These are phyloP conservation scores for Caranx melampygus DNA, from an alignment of 2,113 vertebrate genomes.

Conservation along the genomic window DNA sequence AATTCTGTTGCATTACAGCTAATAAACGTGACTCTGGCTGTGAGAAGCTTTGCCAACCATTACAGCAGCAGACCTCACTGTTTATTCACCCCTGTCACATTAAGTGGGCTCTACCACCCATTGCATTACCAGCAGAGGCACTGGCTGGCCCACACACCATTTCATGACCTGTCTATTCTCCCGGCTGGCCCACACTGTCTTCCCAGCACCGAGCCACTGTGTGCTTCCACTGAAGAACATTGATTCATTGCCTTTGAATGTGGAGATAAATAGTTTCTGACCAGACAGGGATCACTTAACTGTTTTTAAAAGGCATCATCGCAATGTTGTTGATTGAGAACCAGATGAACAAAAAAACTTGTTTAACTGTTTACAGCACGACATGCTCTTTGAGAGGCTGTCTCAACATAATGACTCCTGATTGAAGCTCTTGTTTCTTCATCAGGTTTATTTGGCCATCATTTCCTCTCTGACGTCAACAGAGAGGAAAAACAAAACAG, in stretches of 20 bases:
- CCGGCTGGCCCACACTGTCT: conserved; percentile 67
- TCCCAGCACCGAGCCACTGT: conserved; percentile 74
- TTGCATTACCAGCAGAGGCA: conserved; percentile 64
- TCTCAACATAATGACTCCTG: conserved; percentile 20
- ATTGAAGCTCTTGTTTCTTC: conserved; percentile 27
- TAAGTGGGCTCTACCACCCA: conserved; percentile 64
- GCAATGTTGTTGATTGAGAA: conserved; percentile 65
- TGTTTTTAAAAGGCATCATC: conserved; percentile 68
- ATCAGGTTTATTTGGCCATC: conserved; percentile 25
- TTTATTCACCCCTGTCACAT: conserved; percentile 65
- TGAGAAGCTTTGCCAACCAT: conserved; percentile 62
- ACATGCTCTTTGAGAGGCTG: conserved; percentile 27
- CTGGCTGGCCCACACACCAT: conserved; percentile 69
- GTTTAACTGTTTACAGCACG: conserved; percentile 34
- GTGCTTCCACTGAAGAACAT: conserved; percentile 65
- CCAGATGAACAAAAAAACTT: neutral
- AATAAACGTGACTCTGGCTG: conserved; percentile 57
- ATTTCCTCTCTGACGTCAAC: conserved; percentile 15
- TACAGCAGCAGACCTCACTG: conserved; percentile 66
- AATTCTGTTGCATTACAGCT: conserved; percentile 44
- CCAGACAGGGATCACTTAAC: conserved; percentile 50
- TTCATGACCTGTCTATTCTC: conserved; percentile 50
- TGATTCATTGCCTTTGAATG: conserved; percentile 65
- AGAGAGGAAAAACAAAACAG: conserved; percentile 29
- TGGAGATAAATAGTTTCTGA: conserved; percentile 75